Percentiles rank a stretch among this genome's conserved stretches.
Conservation (phyloP, 2,113 vertebrate genomes). For the Cyrtonyx montezumae region DNA sequence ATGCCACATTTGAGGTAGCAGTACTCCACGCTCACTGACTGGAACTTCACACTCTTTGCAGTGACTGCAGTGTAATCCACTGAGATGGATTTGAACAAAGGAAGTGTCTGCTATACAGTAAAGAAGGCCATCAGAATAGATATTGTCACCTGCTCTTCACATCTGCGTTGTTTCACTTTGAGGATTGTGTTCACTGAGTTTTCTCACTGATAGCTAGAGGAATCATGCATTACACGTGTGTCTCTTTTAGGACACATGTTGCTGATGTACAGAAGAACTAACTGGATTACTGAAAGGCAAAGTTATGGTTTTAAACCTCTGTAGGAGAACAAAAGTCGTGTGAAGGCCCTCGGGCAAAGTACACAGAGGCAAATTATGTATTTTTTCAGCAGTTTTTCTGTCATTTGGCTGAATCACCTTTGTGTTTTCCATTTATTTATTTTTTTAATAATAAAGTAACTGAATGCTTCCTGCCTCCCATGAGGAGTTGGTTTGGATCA, state of each 20-base stretch:
- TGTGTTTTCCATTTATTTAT: background rate
- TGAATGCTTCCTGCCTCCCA: background rate
- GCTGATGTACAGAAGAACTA: constrained; percentile 18
- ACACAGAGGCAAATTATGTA: background rate
- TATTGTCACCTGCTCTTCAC: constrained; percentile 10
- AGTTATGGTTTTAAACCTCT: background rate
- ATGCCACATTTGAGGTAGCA: background rate
- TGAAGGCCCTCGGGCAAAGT: background rate
- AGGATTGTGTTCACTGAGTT: background rate
- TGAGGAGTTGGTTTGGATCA: background rate
- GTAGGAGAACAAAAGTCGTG: background rate
- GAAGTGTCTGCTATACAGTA: background rate
- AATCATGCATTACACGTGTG: background rate
- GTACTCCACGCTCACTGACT: constrained; percentile 38
- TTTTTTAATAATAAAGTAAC: background rate
- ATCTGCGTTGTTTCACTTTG: background rate
- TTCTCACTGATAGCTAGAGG: constrained; percentile 6
- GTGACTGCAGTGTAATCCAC: background rate
- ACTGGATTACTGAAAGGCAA: constrained; percentile 27
- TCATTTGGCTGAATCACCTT: background rate
- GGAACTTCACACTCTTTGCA: background rate
- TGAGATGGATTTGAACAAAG: constrained; percentile 33
- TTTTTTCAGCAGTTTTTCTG: background rate
- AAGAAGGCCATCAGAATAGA: background rate
- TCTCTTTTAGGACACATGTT: background rate